Evolutionary conservation across 2,888 invertebrate genomes (phyloP).

Genomic region (Chalcosyrphus nemorum): DNA sequence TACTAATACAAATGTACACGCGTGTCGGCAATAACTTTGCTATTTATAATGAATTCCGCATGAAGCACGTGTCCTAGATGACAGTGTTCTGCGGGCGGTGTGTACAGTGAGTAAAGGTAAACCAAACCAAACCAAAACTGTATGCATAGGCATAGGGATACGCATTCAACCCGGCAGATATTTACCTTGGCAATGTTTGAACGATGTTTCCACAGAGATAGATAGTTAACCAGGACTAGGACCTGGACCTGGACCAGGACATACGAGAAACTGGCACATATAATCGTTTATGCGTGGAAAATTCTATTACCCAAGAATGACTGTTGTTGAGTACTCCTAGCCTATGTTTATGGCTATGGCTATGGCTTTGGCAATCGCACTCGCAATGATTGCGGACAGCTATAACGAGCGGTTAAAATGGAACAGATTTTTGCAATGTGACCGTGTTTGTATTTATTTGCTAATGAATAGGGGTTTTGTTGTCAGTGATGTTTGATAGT

Average conservation of each 20-base stretch:
- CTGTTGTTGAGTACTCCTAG: conserved; percentile 3
- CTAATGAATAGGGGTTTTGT: neutral
- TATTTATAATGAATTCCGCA: conserved; percentile 63
- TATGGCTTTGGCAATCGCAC: no score
- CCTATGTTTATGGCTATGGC: neutral
- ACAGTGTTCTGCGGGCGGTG: conserved; percentile 43
- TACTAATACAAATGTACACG: conserved; percentile 58
- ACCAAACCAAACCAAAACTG: conserved; percentile 25
- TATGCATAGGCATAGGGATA: conserved; percentile 50
- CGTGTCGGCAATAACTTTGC: conserved; percentile 63
- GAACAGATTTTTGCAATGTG: conserved; percentile 5
- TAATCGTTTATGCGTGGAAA: conserved; percentile 61
- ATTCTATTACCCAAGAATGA: conserved; percentile 41
- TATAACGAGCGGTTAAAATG: conserved; percentile 6
- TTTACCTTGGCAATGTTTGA: conserved; percentile 63
- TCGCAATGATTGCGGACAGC: neutral
- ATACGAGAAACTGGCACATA: conserved; percentile 22
- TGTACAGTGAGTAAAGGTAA: conserved; percentile 31
- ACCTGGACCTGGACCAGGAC: no score
- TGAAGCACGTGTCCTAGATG: conserved; percentile 43
- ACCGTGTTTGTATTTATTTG: neutral
- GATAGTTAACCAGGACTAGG: no score
- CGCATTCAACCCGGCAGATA: conserved; percentile 53
- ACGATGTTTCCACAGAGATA: conserved; percentile 29
- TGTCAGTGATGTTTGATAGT: no score